phyloP scores from a whole-genome alignment of 2,888 invertebrate species.

The Idaea biselata region DNA sequence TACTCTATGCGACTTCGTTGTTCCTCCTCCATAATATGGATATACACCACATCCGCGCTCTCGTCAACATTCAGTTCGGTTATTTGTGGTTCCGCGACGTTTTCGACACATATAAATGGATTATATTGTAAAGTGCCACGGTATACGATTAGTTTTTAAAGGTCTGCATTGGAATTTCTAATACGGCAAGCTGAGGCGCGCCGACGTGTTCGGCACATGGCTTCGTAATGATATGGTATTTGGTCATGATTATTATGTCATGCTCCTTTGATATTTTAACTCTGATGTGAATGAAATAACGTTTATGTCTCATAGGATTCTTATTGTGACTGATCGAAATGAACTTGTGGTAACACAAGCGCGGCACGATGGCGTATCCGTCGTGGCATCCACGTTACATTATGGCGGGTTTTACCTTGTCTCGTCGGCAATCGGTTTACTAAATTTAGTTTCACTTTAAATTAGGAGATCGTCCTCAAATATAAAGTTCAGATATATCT shows the following conservation, averaged over 20 bases:
- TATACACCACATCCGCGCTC: constrained; percentile 75
- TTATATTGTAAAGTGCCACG: constrained; percentile 77
- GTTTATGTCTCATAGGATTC: neutral
- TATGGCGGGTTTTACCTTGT: constrained; percentile 65
- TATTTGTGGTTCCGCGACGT: constrained; percentile 78
- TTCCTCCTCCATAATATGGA: constrained; percentile 72
- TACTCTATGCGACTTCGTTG: constrained; percentile 69
- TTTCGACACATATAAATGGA: constrained; percentile 77
- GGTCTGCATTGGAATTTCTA: constrained; percentile 78
- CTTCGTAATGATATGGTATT: constrained; percentile 70
- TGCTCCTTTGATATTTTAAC: constrained; percentile 41
- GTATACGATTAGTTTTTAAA: constrained; percentile 60
- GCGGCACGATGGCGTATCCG: constrained; percentile 52
- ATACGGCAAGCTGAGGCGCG: constrained; percentile 67
- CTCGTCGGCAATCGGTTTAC: constrained; percentile 15
- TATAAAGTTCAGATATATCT: neutral
- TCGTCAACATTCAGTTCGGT: constrained; percentile 72
- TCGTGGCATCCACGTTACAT: constrained; percentile 74
- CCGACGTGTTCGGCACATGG: constrained; percentile 79
- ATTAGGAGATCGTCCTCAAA: neutral
- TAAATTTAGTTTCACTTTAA: constrained; percentile 2
- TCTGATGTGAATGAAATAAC: constrained; percentile 43
- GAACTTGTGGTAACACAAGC: constrained; percentile 6
- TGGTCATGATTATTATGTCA: constrained; percentile 59
- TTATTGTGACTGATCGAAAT: constrained; percentile 8